phyloP scores from a whole-genome alignment of 2,888 invertebrate species.

The Leptinotarsa rubiginosa region DNA sequence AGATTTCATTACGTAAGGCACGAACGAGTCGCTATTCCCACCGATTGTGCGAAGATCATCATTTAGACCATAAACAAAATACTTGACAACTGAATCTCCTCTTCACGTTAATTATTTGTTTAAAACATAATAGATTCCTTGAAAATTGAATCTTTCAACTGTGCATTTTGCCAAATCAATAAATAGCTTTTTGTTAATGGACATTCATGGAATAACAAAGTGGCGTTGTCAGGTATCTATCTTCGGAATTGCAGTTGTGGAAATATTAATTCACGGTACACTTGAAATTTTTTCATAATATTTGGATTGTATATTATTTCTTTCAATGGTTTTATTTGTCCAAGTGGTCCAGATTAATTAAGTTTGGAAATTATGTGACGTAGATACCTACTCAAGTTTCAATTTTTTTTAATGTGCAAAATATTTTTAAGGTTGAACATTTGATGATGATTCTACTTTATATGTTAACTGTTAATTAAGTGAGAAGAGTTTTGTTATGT shows the following conservation, averaged over 20 bases:
- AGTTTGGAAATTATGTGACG: neutral
- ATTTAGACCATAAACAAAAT: neutral
- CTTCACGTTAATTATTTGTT: neutral
- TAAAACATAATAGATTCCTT: neutral
- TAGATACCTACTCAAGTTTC: neutral
- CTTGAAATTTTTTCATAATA: constrained; percentile 1
- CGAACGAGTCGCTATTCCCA: constrained; percentile 12
- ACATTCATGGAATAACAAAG: neutral
- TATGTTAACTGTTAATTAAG: neutral
- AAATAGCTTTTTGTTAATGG: neutral
- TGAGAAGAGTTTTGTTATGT: neutral
- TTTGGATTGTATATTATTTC: constrained; percentile 3
- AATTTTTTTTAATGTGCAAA: neutral
- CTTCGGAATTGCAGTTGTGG: neutral
- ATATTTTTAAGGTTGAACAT: neutral
- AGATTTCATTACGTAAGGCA: neutral
- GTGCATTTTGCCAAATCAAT: neutral
- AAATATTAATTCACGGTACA: neutral
- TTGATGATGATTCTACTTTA: neutral
- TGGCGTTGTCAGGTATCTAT: neutral
- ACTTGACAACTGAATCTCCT: neutral
- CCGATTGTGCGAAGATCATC: constrained; percentile 12
- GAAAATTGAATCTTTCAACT: neutral
- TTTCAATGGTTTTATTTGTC: neutral
- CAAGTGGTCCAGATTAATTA: neutral